Conservation (phyloP, 2,113 vertebrate genomes). For the Cheirogaleus medius region DNA sequence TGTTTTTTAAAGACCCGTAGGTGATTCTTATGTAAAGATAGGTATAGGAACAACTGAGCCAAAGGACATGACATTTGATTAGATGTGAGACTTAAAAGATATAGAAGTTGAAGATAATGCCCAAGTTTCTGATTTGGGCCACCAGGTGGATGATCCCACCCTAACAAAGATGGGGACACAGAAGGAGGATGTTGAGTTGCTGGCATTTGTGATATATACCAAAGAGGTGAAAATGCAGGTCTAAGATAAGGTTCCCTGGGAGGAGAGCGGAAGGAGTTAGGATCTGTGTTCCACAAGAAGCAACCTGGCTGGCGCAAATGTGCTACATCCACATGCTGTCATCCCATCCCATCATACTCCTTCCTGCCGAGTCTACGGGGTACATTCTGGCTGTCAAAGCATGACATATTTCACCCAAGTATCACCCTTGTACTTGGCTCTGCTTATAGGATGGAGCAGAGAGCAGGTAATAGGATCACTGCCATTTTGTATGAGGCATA, state of each 20-base stretch:
- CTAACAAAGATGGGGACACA: not conserved
- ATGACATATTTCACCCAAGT: conserved; percentile 4
- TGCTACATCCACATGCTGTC: not conserved
- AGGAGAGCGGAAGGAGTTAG: not conserved
- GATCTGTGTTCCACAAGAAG: not conserved
- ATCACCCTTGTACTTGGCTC: conserved; percentile 55
- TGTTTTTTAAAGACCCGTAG: not conserved
- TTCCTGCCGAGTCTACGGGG: conserved; percentile 51
- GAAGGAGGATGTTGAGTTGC: not conserved
- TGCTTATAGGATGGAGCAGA: conserved; percentile 11
- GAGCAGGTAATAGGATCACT: not conserved
- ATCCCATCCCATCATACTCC: not conserved
- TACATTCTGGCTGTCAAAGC: conserved; percentile 33
- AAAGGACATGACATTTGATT: not conserved
- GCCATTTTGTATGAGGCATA: not conserved
- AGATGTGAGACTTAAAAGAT: not conserved
- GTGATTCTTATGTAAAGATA: not conserved
- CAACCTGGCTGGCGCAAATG: not conserved
- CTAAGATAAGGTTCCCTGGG: not conserved
- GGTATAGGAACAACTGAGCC: not conserved
- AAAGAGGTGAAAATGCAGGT: not conserved
- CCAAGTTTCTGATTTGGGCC: not conserved
- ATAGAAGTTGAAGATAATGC: not conserved
- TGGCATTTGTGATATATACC: not conserved
- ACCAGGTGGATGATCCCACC: not conserved